These are phyloP conservation scores for Merodon equestris DNA, from an alignment of 2,888 invertebrate species.

Conservation along the genomic window DNA sequence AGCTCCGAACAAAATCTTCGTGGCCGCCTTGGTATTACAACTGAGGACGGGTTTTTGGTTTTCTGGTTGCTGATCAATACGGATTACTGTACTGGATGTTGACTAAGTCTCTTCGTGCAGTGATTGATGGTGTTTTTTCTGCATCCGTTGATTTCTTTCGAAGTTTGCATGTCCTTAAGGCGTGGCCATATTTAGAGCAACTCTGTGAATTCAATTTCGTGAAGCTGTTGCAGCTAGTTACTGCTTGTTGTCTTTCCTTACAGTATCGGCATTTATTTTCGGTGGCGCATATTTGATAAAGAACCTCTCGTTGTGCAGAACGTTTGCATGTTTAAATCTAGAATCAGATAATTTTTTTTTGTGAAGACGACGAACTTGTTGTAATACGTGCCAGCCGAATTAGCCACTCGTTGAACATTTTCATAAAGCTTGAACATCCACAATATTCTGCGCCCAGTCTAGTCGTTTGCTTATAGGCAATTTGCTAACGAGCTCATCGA, in stretches of 20 bases:
- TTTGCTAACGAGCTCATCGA: conserved; percentile 40
- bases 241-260: not conserved
- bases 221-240: conserved; percentile 13
- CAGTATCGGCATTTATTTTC: conserved; percentile 3
- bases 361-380: not conserved
- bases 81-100: not conserved
- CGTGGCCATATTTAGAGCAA: conserved; percentile 7
- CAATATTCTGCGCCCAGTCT: conserved; percentile 33
- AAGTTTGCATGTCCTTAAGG: not conserved
- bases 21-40: not conserved
- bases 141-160: conserved; percentile 14
- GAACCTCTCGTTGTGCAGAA: conserved; percentile 7
- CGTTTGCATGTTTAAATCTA: not conserved
- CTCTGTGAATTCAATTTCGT: not conserved
- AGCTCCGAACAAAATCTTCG: conserved; percentile 31
- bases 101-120: conserved; percentile 8
- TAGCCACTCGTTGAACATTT: conserved; percentile 34
- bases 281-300: not conserved
- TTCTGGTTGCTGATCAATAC: not conserved
- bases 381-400: conserved; percentile 6
- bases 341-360: not conserved
- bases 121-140: conserved; percentile 8
- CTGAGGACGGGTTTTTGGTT: conserved; percentile 12
- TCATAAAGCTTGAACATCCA: conserved; percentile 13
- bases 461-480: conserved; percentile 42